These are phyloP conservation scores for Gavialis gangeticus DNA, from an alignment of 2,113 vertebrate species.

Conservation along the genomic window DNA sequence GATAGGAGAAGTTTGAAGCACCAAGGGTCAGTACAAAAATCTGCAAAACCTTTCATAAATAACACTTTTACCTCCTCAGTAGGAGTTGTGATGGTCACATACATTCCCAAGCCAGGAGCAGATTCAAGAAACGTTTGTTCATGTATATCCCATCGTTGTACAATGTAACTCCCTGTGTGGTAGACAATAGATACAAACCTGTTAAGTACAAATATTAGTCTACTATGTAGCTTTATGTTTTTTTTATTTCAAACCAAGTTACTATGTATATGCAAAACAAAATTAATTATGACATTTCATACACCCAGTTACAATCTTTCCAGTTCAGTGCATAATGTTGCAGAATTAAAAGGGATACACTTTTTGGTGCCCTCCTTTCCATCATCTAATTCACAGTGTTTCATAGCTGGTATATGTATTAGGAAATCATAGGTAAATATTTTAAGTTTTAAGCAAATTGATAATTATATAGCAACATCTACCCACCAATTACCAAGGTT, in stretches of 20 bases:
- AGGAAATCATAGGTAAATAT: not conserved
- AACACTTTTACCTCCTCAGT: slow-evolving; percentile 77
- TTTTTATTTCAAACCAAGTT: not conserved
- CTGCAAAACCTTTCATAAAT: not conserved
- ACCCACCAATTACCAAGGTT: slow-evolving; percentile 87
- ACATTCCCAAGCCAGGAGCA: slow-evolving; percentile 88
- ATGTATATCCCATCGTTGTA: slow-evolving; percentile 85
- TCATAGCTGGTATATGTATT: not conserved
- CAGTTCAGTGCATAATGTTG: not conserved
- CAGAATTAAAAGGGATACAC: not conserved
- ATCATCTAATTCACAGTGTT: not conserved
- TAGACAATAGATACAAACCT: slow-evolving; percentile 11
- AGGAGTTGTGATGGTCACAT: slow-evolving; percentile 85
- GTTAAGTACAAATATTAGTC: not conserved
- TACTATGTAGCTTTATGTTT: not conserved
- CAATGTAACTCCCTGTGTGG: slow-evolving; percentile 85
- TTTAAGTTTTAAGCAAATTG: not conserved
- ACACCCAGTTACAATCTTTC: not conserved
- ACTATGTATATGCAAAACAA: not conserved
- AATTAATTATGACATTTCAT: not conserved
- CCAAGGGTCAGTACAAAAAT: not conserved
- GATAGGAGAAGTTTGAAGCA: not conserved
- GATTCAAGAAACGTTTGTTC: slow-evolving; percentile 71
- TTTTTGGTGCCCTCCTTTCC: not conserved
- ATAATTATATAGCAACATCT: not conserved